Base-by-base conservation (phyloP, 2,113 vertebrate species). In the Clarias batrachus region DNA sequence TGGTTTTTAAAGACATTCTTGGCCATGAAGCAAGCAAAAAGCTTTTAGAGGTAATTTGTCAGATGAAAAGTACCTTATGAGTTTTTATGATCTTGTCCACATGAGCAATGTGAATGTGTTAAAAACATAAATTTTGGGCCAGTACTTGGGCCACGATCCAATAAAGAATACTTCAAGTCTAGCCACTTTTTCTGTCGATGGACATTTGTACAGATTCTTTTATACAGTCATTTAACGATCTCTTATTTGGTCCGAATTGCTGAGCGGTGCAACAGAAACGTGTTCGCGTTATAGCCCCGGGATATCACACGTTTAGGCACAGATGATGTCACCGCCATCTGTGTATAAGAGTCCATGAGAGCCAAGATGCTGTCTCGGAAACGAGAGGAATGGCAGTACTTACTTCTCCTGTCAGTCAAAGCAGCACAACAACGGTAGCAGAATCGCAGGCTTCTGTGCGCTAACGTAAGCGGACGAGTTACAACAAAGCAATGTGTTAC, bases 11-110 rank as follows among this genome's bases (percentile, higher is more conserved):
- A 73, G 27, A 41, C 25, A 41, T n/a, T 23, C 56, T 71, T 81
- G 76, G 54, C 85, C 33, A 27, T 71, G 25, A 33, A 30, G 60
- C 73, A 23, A 63, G 62, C 27, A 2, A 57, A 85, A 73, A 81
- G 65, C 79, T 86, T 82, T 82, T 82, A 86, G 79, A n/a, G 66
- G 85, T 60, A 70, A 74, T 86, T 74, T 23, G n/a, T 86, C 79
- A 86, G 30, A 82, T 63, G 65, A 86, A 82, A 86, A 81, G 37
- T 30, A 63, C 79, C 66, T 62, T 57, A 41, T n/a, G 9, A 54
- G 9, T 73, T 86, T 41, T 82, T 86, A 82, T 37, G 68, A 57
- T 79, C 48, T 79, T 37, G 60, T 68, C 77, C 85, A 71, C 30
- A 60, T 9, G 30, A 30, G 66, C 37, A 70, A 86, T 82, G 65